phyloP scores from a whole-genome alignment of 2,888 invertebrate genomes.

The Mimumesa dahlbomi region DNA sequence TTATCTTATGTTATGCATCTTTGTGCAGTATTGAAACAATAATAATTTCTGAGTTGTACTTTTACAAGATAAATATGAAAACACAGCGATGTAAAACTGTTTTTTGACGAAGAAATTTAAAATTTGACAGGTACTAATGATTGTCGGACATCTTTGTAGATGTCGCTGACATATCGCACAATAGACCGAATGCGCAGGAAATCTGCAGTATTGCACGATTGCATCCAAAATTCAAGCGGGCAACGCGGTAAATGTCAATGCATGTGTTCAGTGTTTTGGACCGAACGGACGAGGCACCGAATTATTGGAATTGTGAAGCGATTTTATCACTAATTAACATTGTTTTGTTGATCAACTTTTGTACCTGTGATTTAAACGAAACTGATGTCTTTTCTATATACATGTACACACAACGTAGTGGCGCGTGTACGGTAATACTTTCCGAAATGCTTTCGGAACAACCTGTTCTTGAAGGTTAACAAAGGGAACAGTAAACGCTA shows the following conservation, averaged over 20 bases:
- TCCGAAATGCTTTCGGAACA: background rate
- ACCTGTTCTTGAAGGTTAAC: slow-evolving; percentile 9
- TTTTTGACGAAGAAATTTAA: background rate
- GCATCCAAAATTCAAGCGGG: background rate
- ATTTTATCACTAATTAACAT: background rate
- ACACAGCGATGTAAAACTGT: background rate
- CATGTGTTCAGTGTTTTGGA: background rate
- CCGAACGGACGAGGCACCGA: background rate
- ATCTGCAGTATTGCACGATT: too few species aligned
- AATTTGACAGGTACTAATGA: background rate
- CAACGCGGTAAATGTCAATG: slow-evolving; percentile 25
- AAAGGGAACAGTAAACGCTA: background rate
- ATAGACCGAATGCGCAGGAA: background rate
- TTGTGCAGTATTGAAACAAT: too few species aligned
- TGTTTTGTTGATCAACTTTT: too few species aligned
- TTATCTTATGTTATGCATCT: too few species aligned
- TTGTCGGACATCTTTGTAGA: background rate
- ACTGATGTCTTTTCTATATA: background rate
- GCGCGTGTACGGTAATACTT: background rate
- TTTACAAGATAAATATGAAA: background rate
- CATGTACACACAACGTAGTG: background rate
- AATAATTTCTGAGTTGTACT: too few species aligned
- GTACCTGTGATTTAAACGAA: too few species aligned
- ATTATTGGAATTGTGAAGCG: background rate
- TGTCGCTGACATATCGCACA: background rate